These are phyloP conservation scores for Proales similis DNA, from an alignment of 1,140 invertebrate species.

Conservation along the genomic window DNA sequence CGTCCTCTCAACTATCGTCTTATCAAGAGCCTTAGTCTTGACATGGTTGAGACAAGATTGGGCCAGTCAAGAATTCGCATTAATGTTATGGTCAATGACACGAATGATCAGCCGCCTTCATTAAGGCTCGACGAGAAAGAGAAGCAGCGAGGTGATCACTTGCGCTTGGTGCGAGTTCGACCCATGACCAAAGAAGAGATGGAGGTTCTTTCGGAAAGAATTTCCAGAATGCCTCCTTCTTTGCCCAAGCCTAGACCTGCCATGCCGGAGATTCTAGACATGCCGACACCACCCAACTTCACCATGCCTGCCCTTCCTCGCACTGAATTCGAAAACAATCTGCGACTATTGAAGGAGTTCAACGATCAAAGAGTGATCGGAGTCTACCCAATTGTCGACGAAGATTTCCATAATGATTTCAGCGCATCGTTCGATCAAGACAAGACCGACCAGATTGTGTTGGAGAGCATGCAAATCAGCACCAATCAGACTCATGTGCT, in stretches of 20 bases:
- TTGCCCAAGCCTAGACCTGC: constrained; percentile 15
- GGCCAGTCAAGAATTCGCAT: constrained; percentile 10
- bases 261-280: constrained; percentile 18
- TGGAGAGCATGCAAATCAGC: not conserved
- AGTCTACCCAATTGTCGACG: constrained; percentile 8
- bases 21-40: constrained; percentile 7
- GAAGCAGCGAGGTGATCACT: constrained; percentile 16
- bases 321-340: constrained; percentile 15
- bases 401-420: constrained; percentile 16
- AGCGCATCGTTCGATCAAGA: constrained; percentile 13
- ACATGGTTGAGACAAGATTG: not conserved
- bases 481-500: constrained; percentile 26
- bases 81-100: constrained; percentile 9
- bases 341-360: not conserved
- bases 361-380: constrained; percentile 7
- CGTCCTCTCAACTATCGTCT: constrained; percentile 13
- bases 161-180: constrained; percentile 15
- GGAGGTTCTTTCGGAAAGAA: too few relatives aligned
- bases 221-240: too few relatives aligned
- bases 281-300: not conserved
- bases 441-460: not conserved
- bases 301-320: constrained; percentile 8
- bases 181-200: too few relatives aligned
- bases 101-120: constrained; percentile 15
- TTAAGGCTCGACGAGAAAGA: constrained; percentile 23